phyloP scores from a whole-genome alignment of 2,888 invertebrate genomes.

The Hemithea aestivaria region DNA sequence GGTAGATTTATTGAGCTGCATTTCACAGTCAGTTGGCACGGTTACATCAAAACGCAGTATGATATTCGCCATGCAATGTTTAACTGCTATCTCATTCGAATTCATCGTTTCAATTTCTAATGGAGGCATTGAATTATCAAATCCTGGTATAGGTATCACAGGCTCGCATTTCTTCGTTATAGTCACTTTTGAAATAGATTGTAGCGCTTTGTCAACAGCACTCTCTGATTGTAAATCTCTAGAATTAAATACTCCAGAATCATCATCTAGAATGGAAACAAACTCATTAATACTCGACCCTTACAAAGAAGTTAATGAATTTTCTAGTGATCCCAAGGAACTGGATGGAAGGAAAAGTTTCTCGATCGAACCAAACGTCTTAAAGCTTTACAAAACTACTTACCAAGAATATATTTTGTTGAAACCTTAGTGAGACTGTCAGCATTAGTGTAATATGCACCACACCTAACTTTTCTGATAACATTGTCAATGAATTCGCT shows the following conservation, averaged over 20 bases:
- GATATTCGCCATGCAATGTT: slow-evolving; percentile 55
- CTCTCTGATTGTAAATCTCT: too few relatives aligned
- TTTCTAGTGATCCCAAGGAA: too few relatives aligned
- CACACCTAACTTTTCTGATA: slow-evolving; percentile 55
- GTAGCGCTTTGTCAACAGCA: slow-evolving; percentile 6
- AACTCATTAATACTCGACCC: too few relatives aligned
- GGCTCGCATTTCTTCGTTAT: slow-evolving; percentile 21
- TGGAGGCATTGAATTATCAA: slow-evolving; percentile 39
- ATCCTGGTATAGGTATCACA: slow-evolving; percentile 42
- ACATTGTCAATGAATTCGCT: slow-evolving; percentile 66
- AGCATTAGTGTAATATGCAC: slow-evolving; percentile 55
- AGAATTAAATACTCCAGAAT: too few relatives aligned
- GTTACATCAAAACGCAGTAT: slow-evolving; percentile 59
- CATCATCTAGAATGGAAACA: too few relatives aligned
- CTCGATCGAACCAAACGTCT: too few relatives aligned
- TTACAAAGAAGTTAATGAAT: too few relatives aligned
- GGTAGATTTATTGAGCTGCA: slow-evolving; percentile 33
- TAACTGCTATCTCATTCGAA: slow-evolving; percentile 51
- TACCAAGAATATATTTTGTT: slow-evolving; percentile 15
- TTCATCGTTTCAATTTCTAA: slow-evolving; percentile 50
- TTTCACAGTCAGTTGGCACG: slow-evolving; percentile 30
- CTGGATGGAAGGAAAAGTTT: too few relatives aligned
- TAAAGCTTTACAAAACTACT: too few relatives aligned
- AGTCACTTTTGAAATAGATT: slow-evolving; percentile 21
- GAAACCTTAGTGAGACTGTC: slow-evolving; percentile 16